Percentiles rank a stretch among this genome's conserved stretches.
These are phyloP conservation scores for Isichthys henryi DNA, from an alignment of 2,113 vertebrate genomes.

Conservation along the genomic window DNA sequence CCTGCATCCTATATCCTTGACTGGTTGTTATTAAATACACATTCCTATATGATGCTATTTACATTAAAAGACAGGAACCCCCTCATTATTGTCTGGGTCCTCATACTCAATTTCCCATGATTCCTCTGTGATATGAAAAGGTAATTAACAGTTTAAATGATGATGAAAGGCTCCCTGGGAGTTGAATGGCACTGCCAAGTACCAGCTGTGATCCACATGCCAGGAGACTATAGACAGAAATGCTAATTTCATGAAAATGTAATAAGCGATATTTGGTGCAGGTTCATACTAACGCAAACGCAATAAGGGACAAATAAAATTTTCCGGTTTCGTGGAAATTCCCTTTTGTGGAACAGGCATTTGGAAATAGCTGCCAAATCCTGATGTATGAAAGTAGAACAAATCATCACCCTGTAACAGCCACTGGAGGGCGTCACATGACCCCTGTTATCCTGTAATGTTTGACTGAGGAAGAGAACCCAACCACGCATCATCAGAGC, in stretches of 20 bases:
- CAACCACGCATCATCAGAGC: not conserved
- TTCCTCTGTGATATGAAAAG: conserved; percentile 4
- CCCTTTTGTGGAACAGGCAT: not conserved
- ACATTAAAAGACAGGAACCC: conserved; percentile 7
- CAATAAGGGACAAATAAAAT: not conserved
- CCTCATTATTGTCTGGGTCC: conserved; percentile 2
- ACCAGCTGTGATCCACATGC: conserved; percentile 4
- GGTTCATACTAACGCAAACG: not conserved
- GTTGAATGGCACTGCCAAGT: conserved; percentile 7
- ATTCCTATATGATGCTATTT: conserved; percentile 6
- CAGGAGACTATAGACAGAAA: not conserved
- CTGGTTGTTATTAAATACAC: not conserved
- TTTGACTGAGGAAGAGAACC: not conserved
- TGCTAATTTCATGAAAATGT: not conserved
- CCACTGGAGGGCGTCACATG: not conserved
- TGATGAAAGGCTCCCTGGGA: not conserved
- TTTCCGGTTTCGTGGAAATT: not conserved
- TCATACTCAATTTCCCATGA: conserved; percentile 14
- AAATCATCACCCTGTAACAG: not conserved
- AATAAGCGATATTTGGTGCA: not conserved
- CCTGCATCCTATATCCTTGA: conserved; percentile 6
- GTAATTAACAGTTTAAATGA: not conserved
- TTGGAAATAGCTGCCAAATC: not conserved
- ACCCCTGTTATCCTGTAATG: not conserved
- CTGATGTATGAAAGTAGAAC: not conserved